These are phyloP conservation scores for Psittacus erithacus DNA, from an alignment of 2,113 vertebrate genomes.

Conservation along the genomic window DNA sequence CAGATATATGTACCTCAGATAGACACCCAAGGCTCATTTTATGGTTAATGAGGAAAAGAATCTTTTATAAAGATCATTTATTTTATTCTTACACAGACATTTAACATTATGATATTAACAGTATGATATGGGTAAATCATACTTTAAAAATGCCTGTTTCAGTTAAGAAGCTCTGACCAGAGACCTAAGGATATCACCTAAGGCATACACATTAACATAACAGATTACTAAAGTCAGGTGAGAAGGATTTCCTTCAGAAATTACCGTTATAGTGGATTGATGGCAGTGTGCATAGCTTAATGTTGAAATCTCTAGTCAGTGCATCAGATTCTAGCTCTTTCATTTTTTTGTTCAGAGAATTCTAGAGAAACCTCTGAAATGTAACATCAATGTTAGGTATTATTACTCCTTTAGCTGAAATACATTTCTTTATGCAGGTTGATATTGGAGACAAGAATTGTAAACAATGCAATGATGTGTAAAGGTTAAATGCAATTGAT, in stretches of 20 bases:
- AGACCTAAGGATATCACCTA: background rate
- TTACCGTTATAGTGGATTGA: background rate
- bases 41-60: constrained; percentile 10
- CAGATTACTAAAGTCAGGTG: background rate
- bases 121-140: background rate
- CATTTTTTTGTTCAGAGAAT: background rate
- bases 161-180: background rate
- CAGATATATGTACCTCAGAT: background rate
- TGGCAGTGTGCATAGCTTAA: background rate
- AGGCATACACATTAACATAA: background rate
- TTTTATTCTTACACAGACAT: background rate
- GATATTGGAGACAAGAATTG: background rate
- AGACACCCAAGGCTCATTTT: background rate
- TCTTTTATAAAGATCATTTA: background rate
- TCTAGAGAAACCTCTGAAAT: background rate
- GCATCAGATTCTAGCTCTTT: background rate
- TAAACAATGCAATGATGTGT: background rate
- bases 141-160: background rate
- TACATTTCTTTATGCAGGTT: background rate
- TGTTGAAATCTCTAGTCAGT: background rate
- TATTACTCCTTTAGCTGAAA: background rate
- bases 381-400: rapidly evolving
- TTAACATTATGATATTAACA: background rate
- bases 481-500: background rate
- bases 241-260: background rate